Evolutionary conservation across 2,888 invertebrate genomes (phyloP).

Genomic region (Apeira syringaria): DNA sequence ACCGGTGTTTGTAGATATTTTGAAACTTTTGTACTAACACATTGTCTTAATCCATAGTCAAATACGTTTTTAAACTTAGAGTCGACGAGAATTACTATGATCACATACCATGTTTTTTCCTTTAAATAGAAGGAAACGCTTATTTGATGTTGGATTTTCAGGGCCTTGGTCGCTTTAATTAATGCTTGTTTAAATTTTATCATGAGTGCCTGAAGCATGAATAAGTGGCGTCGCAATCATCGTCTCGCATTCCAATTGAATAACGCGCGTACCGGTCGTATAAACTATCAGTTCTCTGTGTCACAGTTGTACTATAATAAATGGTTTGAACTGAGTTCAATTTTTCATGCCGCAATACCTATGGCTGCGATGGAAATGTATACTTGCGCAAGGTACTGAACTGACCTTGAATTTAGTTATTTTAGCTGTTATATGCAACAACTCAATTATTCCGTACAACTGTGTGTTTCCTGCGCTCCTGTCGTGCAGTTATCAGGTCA

Average conservation of each 20-base stretch:
- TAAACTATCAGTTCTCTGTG: too few relatives aligned
- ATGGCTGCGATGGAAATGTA: too few relatives aligned
- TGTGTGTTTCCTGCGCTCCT: conserved; percentile 20
- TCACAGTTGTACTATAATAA: too few relatives aligned
- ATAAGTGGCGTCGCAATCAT: too few relatives aligned
- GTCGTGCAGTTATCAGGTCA: conserved; percentile 27
- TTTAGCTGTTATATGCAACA: background rate
- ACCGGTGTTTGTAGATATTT: conserved; percentile 15
- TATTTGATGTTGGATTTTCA: background rate
- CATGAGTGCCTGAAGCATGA: too few relatives aligned
- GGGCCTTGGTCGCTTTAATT: background rate
- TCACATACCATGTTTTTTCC: background rate
- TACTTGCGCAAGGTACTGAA: too few relatives aligned
- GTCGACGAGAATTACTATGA: conserved; percentile 1
- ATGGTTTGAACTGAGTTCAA: too few relatives aligned
- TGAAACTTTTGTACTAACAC: conserved; percentile 3
- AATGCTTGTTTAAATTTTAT: background rate
- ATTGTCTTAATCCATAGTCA: conserved; percentile 10
- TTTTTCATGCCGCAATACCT: too few relatives aligned
- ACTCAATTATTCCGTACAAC: conserved; percentile 1
- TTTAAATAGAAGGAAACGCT: background rate
- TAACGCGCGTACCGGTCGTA: too few relatives aligned
- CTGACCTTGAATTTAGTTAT: background rate
- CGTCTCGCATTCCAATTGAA: too few relatives aligned
- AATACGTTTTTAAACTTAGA: conserved; percentile 7